Conservation (phyloP, 2,797 vertebrate species). For the Sciurus carolinensis region DNA sequence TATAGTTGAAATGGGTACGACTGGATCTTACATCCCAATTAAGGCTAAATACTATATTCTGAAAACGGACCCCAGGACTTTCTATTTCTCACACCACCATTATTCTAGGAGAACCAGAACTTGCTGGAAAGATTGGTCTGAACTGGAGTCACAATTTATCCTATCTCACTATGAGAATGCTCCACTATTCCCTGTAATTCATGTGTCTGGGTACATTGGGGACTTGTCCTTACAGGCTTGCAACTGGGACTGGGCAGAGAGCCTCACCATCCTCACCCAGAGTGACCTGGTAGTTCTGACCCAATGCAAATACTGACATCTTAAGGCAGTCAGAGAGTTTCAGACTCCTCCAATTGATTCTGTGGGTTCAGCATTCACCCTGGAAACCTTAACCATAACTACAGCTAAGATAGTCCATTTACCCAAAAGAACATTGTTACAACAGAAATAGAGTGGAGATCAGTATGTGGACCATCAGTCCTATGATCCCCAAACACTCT, state of each 20-base stretch:
- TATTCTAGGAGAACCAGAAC: background rate
- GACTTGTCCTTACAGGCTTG: background rate
- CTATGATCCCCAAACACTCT: background rate
- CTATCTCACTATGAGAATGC: background rate
- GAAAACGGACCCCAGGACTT: too few species aligned
- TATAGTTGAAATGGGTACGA: too few species aligned
- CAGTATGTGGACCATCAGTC: background rate
- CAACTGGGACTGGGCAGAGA: background rate
- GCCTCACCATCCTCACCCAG: background rate
- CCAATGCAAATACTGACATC: background rate
- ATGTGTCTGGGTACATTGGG: background rate
- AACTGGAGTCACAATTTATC: background rate
- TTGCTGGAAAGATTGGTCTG: background rate
- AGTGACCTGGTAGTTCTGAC: background rate
- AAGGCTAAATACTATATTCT: too few species aligned
- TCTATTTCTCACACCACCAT: too few species aligned
- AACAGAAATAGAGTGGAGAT: background rate
- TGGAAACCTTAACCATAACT: background rate
- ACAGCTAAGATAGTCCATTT: background rate
- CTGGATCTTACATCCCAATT: too few species aligned
- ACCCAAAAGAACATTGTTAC: background rate
- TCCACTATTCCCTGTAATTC: background rate
- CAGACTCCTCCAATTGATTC: background rate
- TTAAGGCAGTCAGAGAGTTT: background rate
- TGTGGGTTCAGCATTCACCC: fast-evolving